These are phyloP conservation scores for Megaustenia siamemsis DNA, from an alignment of 2,888 invertebrate genomes.

Conservation along the genomic window DNA sequence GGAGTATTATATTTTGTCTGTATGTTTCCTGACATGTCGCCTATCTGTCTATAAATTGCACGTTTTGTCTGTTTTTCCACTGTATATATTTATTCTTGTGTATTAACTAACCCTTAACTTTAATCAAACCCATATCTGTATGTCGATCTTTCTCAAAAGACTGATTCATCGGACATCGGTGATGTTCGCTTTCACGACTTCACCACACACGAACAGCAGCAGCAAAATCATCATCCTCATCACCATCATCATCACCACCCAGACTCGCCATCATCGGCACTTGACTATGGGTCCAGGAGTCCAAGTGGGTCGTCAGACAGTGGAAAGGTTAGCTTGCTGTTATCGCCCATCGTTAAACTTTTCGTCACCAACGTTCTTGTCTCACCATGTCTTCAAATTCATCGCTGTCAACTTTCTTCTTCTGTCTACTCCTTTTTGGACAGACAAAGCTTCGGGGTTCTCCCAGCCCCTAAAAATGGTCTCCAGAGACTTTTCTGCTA, in stretches of 20 bases:
- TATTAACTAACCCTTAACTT: no score
- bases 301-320: constrained; percentile 60
- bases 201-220: constrained; percentile 9
- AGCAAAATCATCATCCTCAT: constrained; percentile 24
- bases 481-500: no score
- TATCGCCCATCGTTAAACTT: no score
- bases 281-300: constrained; percentile 55
- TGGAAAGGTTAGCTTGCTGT: constrained; percentile 57
- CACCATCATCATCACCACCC: constrained; percentile 48
- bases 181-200: constrained; percentile 39
- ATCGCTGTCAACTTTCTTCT: neutral
- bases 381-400: neutral
- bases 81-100: no score
- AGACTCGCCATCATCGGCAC: constrained; percentile 55
- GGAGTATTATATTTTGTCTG: no score
- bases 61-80: no score
- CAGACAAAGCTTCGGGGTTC: no score
- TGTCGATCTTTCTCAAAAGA: neutral
- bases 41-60: no score
- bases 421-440: no score
- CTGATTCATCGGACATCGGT: constrained; percentile 41
- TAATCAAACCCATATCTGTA: neutral
- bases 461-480: no score
- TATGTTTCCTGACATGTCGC: no score
- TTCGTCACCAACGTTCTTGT: no score